Evolutionary conservation across 2,113 vertebrate species (phyloP).

Genomic region (Fulmarus glacialis): DNA sequence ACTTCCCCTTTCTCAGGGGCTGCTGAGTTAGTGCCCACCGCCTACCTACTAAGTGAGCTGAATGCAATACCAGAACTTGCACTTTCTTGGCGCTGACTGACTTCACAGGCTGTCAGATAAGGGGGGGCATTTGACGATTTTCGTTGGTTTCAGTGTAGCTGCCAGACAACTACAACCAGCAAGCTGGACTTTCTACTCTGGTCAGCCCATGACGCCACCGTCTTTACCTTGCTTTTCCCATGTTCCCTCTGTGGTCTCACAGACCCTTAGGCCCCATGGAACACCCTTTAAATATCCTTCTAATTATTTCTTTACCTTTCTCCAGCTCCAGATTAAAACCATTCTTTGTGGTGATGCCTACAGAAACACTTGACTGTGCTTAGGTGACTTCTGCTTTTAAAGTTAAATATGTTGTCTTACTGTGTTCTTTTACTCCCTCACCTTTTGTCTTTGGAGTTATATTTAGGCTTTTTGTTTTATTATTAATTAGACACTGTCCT

Average conservation of each 20-base stretch:
- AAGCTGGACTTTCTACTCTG: neutral
- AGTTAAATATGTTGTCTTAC: neutral
- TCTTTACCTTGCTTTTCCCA: neutral
- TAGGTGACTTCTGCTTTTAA: neutral
- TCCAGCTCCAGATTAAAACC: neutral
- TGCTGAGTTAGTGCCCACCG: neutral
- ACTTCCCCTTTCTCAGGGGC: neutral
- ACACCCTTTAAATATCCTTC: neutral
- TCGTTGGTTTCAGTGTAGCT: neutral
- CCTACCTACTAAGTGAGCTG: neutral
- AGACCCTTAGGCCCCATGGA: neutral
- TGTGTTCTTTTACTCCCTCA: neutral
- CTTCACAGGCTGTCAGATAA: neutral
- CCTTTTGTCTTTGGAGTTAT: neutral
- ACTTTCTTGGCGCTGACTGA: neutral
- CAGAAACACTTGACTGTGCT: neutral
- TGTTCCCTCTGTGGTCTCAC: neutral
- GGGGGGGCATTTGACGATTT: neutral
- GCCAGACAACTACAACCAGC: neutral
- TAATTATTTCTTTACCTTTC: neutral
- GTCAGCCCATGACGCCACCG: neutral
- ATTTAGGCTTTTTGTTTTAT: slow-evolving; percentile 18
- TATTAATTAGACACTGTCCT: neutral
- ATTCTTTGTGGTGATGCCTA: neutral
- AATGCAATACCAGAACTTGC: neutral